Percentiles rank a stretch among this genome's conserved stretches.
Conservation (phyloP, 1,140 invertebrate species). For the Apis laboriosa region DNA sequence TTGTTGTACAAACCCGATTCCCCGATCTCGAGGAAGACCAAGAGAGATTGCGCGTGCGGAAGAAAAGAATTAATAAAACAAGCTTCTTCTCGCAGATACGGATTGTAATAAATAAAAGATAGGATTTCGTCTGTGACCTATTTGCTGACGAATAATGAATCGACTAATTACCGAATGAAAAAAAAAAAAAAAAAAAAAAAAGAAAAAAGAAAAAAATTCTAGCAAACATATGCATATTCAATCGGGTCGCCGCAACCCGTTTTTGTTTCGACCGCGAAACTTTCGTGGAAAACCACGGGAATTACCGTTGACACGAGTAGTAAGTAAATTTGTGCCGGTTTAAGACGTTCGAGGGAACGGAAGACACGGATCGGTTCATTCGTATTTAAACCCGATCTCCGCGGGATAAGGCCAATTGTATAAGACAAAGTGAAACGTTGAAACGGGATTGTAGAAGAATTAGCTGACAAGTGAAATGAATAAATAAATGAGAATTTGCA, state of each 20-base stretch:
- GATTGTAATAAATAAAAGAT: conserved; percentile 33
- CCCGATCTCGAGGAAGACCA: neutral
- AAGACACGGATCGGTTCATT: neutral
- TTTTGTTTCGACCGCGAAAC: neutral
- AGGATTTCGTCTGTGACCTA: conserved; percentile 34
- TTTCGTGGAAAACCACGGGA: neutral
- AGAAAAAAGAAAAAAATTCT: neutral
- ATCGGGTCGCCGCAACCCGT: too few species aligned
- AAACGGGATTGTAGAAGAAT: neutral
- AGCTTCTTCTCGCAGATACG: neutral
- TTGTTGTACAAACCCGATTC: neutral
- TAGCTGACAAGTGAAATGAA: too few species aligned
- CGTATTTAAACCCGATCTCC: neutral
- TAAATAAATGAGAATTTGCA: too few species aligned
- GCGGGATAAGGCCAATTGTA: neutral
- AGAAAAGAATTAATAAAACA: conserved; percentile 17
- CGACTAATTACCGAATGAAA: neutral
- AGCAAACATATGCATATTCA: neutral
- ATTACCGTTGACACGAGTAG: neutral
- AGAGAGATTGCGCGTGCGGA: neutral
- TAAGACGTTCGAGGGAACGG: neutral
- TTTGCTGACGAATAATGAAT: neutral
- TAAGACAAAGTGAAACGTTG: neutral
- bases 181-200: too few species aligned
- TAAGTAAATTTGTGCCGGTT: neutral